Conservation (phyloP, 2,113 vertebrate genomes). For the Ascaphus truei region DNA sequence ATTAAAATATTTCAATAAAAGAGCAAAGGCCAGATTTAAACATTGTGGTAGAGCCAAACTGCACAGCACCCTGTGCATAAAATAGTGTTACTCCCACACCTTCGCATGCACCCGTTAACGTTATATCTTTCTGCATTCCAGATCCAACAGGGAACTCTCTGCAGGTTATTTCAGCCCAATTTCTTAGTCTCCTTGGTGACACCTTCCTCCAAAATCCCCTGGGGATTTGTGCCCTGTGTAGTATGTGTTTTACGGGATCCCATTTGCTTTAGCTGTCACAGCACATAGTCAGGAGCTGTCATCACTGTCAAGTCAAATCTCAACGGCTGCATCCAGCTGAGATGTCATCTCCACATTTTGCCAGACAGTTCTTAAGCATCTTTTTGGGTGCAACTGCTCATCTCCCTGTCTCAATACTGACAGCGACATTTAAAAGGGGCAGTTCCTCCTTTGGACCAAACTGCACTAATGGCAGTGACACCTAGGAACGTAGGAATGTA, state of each 20-base stretch:
- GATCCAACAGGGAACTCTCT: not conserved
- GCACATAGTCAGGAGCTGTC: not conserved
- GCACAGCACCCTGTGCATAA: no score
- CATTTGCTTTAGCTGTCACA: constrained; percentile 4
- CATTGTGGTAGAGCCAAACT: no score
- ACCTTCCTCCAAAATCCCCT: not conserved
- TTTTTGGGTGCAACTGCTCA: not conserved
- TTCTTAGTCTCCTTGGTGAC: constrained; percentile 14
- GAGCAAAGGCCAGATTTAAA: not conserved
- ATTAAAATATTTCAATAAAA: not conserved
- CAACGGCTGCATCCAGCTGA: not conserved
- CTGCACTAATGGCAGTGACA: no score
- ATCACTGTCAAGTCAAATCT: not conserved
- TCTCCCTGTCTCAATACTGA: no score
- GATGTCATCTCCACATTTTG: not conserved
- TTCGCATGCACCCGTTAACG: no score
- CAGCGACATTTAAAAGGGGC: no score
- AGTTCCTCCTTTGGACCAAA: no score
- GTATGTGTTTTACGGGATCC: not conserved
- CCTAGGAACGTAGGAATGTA: no score
- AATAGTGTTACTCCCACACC: no score
- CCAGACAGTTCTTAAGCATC: not conserved
- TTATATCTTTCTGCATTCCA: no score
- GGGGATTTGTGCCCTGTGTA: not conserved
- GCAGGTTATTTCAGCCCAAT: not conserved